These are phyloP conservation scores for Melolontha melolontha DNA, from an alignment of 2,888 invertebrate species.

Conservation along the genomic window DNA sequence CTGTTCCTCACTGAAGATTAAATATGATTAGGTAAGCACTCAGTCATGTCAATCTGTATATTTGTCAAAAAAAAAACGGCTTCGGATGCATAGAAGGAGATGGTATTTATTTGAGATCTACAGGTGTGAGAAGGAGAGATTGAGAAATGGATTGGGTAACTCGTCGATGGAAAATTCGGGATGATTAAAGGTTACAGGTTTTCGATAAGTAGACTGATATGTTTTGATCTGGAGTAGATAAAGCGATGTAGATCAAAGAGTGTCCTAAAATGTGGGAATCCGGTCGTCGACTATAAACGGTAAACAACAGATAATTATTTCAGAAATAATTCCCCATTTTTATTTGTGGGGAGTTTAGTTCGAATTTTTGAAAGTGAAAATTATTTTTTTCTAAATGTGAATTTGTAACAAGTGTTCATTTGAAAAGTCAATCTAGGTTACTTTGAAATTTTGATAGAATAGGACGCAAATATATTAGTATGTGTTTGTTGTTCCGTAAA, in stretches of 20 bases:
- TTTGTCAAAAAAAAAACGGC: slow-evolving; percentile 40
- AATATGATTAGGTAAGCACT: slow-evolving; percentile 49
- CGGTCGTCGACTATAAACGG: slow-evolving; percentile 1
- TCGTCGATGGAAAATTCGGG: slow-evolving; percentile 42
- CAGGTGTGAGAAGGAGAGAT: slow-evolving; percentile 15
- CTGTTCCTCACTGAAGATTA: slow-evolving; percentile 43
- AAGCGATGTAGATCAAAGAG: slow-evolving; percentile 22
- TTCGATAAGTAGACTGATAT: slow-evolving; percentile 46
- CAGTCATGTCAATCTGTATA: slow-evolving; percentile 49
- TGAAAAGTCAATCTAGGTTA: too few species aligned
- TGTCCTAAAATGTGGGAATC: slow-evolving; percentile 35
- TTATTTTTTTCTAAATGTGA: too few species aligned
- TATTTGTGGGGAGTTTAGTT: too few species aligned
- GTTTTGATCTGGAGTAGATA: slow-evolving; percentile 46
- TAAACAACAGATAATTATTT: neutral
- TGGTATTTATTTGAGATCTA: slow-evolving; percentile 1
- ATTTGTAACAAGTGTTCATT: too few species aligned
- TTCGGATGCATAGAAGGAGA: slow-evolving; percentile 20
- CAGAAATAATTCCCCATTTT: too few species aligned
- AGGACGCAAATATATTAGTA: too few species aligned
- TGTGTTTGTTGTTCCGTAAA: too few species aligned
- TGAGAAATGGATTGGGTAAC: slow-evolving; percentile 33
- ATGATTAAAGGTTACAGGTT: slow-evolving; percentile 41
- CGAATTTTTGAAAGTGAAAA: too few species aligned
- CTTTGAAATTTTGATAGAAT: too few species aligned